These are phyloP conservation scores for Corynorhinus townsendii DNA, from an alignment of 2,113 vertebrate species.

Conservation along the genomic window DNA sequence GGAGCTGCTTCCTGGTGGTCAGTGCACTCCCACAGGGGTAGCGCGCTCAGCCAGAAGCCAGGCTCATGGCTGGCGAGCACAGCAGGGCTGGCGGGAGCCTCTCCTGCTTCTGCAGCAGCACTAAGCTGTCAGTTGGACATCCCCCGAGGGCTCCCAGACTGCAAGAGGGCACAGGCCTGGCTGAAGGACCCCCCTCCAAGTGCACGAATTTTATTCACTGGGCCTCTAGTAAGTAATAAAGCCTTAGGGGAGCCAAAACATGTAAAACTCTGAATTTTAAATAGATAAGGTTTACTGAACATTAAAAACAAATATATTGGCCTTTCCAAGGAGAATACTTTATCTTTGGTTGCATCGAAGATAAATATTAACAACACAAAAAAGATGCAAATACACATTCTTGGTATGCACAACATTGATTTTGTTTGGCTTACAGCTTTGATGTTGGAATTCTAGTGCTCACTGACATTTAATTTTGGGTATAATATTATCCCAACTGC, in stretches of 20 bases:
- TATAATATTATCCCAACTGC: conserved; percentile 48
- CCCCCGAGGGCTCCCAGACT: too few species aligned
- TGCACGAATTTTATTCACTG: too few species aligned
- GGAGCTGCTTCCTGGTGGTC: too few species aligned
- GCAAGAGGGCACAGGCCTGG: too few species aligned
- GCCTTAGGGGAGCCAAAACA: background rate
- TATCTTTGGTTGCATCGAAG: background rate
- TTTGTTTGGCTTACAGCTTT: conserved; percentile 57
- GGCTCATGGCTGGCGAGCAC: too few species aligned
- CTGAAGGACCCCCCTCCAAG: too few species aligned
- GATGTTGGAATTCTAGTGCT: conserved; percentile 29
- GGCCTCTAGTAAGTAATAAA: conserved; percentile 22
- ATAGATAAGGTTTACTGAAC: conserved; percentile 1
- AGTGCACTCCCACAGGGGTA: too few species aligned
- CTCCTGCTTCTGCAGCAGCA: too few species aligned
- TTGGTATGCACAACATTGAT: conserved; percentile 46
- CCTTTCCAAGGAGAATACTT: conserved; percentile 11
- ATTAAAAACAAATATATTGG: background rate
- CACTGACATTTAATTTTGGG: conserved; percentile 72
- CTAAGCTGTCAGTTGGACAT: too few species aligned
- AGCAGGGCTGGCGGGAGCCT: too few species aligned
- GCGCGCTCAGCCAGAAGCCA: too few species aligned
- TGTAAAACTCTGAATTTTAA: conserved; percentile 26
- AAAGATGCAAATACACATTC: conserved; percentile 44
- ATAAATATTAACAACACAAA: conserved; percentile 56